A percentile compares a stretch with the other conserved stretches of the same genome.
These are phyloP conservation scores for Arbacia lixula DNA, from an alignment of 53 echinoderm and acorn worm genomes.

Conservation along the genomic window DNA sequence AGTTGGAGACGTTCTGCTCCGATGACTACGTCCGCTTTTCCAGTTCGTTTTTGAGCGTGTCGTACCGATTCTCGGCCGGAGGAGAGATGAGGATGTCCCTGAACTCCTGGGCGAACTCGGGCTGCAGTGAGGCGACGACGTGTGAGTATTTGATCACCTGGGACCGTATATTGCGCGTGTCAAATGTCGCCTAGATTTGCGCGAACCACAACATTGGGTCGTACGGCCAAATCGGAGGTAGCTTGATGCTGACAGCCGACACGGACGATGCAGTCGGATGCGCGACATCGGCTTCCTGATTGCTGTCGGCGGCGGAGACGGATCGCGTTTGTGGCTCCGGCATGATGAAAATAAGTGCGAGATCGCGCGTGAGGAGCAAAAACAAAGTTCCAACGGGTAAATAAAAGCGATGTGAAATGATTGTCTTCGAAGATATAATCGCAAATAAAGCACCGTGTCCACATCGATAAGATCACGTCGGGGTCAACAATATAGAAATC, in stretches of 20 bases:
- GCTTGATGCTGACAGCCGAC: not conserved
- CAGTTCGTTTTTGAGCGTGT: not conserved
- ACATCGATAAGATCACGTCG: no score
- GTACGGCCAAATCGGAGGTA: no score
- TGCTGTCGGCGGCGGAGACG: not conserved
- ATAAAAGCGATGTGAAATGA: no score
- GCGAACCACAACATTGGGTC: not conserved
- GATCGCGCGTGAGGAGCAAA: no score
- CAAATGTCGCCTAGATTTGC: not conserved
- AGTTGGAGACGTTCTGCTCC: slow-evolving; percentile 1
- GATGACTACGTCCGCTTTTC: not conserved
- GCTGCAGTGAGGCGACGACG: not conserved
- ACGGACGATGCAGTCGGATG: not conserved
- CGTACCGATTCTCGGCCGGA: not conserved
- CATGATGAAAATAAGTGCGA: no score
- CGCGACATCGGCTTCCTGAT: no score
- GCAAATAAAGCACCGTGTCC: no score
- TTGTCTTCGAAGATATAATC: no score
- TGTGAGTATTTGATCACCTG: not conserved
- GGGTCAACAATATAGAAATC: no score
- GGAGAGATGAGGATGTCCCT: not conserved
- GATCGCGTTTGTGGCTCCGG: not conserved
- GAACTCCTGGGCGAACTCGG: not conserved
- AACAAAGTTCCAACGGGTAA: no score
- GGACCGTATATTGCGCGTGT: not conserved